phyloP scores from a whole-genome alignment of 1,140 invertebrate genomes.

The Homarus americanus region DNA sequence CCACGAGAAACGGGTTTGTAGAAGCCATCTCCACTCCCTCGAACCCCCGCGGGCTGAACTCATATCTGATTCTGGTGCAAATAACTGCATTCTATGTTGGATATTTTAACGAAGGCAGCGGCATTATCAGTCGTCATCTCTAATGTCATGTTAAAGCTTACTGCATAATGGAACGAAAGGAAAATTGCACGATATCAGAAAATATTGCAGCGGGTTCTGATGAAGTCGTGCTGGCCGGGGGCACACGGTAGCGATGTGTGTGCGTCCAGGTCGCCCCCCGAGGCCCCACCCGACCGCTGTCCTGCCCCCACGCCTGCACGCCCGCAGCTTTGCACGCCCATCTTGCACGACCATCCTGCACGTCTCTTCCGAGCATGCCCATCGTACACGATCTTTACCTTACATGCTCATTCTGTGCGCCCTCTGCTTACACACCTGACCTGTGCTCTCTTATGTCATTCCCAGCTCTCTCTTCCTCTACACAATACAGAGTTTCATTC shows the following conservation, averaged over 20 bases:
- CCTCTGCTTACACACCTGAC: background rate
- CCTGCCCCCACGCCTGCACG: conserved; percentile 1
- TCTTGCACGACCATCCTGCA: background rate
- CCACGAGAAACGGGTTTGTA: background rate
- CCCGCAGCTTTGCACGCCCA: too few relatives aligned
- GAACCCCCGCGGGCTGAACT: background rate
- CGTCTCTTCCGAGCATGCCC: too few relatives aligned
- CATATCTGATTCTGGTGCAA: background rate
- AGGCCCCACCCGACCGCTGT: background rate
- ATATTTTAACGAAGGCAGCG: conserved; percentile 4
- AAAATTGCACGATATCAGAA: conserved; percentile 52
- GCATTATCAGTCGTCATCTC: conserved; percentile 6
- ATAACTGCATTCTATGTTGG: background rate
- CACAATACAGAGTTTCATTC: too few relatives aligned
- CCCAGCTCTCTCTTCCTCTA: too few relatives aligned
- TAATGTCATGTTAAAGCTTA: conserved; percentile 52
- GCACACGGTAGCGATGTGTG: conserved; percentile 46
- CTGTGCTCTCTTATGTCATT: too few relatives aligned
- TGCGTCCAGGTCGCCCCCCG: conserved; percentile 23
- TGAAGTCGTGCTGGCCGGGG: conserved; percentile 43
- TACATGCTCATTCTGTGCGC: background rate
- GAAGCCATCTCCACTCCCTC: background rate
- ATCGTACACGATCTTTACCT: background rate
- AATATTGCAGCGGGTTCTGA: conserved; percentile 39
- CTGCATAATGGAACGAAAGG: conserved; percentile 53